These are phyloP conservation scores for Andricus curvator DNA, from an alignment of 2,888 invertebrate genomes.

Conservation along the genomic window DNA sequence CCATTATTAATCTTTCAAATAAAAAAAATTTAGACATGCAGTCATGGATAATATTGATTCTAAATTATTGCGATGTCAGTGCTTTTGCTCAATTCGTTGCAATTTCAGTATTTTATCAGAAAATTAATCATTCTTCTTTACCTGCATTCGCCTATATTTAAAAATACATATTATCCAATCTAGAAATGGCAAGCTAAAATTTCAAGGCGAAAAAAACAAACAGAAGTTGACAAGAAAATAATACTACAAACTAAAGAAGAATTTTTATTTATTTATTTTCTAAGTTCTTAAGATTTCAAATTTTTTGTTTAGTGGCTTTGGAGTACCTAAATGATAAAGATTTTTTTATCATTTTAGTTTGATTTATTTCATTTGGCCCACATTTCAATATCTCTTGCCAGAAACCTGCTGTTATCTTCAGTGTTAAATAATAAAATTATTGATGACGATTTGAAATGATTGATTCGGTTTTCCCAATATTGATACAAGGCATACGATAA, in stretches of 20 bases:
- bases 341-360: not conserved
- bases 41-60: not conserved
- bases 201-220: not conserved
- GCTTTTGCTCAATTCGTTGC: not conserved
- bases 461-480: constrained; percentile 3
- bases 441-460: constrained; percentile 17
- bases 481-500: constrained; percentile 14
- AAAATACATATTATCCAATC: not conserved
- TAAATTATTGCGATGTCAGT: not conserved
- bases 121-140: not conserved
- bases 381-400: constrained; percentile 19
- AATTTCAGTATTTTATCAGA: not conserved
- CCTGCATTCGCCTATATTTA: not conserved
- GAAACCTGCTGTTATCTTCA: constrained; percentile 22
- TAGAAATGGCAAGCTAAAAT: not conserved
- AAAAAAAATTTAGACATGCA: not conserved
- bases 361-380: not conserved
- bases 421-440: not conserved
- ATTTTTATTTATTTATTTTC: not conserved
- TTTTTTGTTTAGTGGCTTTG: no score
- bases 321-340: no score
- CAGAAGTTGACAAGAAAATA: not conserved
- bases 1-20: not conserved
- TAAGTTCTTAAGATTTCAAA: no score
- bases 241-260: not conserved